Evolutionary conservation across 1,140 invertebrate genomes (phyloP), one percentile per base, ranked within the genome.

Genomic region (Archegozetes longisetosus): DNA sequence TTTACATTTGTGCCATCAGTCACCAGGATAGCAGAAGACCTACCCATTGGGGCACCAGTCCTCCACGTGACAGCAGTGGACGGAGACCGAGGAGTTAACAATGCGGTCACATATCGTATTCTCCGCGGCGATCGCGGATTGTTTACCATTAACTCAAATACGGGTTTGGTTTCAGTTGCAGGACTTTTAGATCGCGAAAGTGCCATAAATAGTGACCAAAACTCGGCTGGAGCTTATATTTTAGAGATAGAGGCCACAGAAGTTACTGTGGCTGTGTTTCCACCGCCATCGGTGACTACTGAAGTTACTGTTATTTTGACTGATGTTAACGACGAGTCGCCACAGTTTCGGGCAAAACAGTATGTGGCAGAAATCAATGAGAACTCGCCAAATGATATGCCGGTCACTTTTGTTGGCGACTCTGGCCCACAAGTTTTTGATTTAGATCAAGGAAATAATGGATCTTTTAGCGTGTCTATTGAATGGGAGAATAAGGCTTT

Each of bases 281-380:
- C 85, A 4, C 68, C 80, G 23, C 86, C 86, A 0, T 83, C 79
- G 55, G 82, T 84, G 0, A 83, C 80, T 6, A 94, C 90, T 0
- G 86, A 94, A 74, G 84, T 94, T 0, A 94, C 89, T 0, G 80
- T 97, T 29, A 88, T 93, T 58, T 76, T 97, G 9, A 84, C 82
- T n/a, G 92, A 97, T 74, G 82, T 94, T 0, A 95, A 96, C 70
- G 92, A 96, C 74, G 89, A 95, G 74, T 83, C 79, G 2, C 91
- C 92, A 6, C 81, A 75, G 46, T 97, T 96, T 70, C 77, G 82
- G 46, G 86, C 82, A 66, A 65, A 74, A 0, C 71, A 76, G 58
- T 96, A 96, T 73, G 75, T 84, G 20, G 89, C 86, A 27, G 88
- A 92, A 75, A 83, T 97, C 29, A 81, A 85, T 48, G 92, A 96